Evolutionary conservation across 2,797 vertebrate species (phyloP), one percentile per base, ranked within the genome.

Genomic region (Tauraco hartlaubi): DNA sequence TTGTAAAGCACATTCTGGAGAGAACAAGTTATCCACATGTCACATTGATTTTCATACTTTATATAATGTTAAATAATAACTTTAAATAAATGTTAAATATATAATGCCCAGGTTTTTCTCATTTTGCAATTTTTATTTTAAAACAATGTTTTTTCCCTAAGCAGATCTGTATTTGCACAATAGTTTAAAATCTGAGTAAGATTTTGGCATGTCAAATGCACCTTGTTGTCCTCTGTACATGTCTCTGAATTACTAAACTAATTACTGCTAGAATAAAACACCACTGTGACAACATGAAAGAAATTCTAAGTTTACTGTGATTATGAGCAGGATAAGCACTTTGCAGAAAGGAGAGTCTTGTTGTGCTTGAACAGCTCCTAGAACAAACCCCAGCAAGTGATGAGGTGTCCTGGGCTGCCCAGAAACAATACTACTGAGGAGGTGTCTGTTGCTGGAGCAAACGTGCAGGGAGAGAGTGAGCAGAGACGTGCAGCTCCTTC

Each of bases 41-140:
- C 94, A 90, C 69, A 88, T 94, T 96, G 88, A 97, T 97, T 97
- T 96, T 97, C 94, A 74, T 96, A 94, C 46, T 95, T 96, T 92
- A 69, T 68, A 63, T 61, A 80, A 73, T 73, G 46, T 89, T 73
- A 35, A 35, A 35, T 35, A 35, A 35, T 35, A 35, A 35, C 35
- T 35, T 35, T 35, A 35, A 35, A 35, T 35, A 35, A 35, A 35
- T 35, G 35, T 35, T 35, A 35, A 35, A 35, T 35, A 35, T 35
- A 35, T 35, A 35, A 35, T 35, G 19, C 37, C 58, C 58, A 94
- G 21, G 9, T 71, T 92, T 95, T 90, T 59, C 43, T 84, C 17
- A 54, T 80, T 81, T 85, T 92, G 51, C 20, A 71, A 58, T 78
- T 14, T 85, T 96, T 85, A 94, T 59, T 94, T 91, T 82, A 76